Percentiles rank a stretch among this genome's conserved stretches.
These are phyloP conservation scores for Amphiura filiformis DNA, from an alignment of 35 echinoderm and acorn worm genomes.

Conservation along the genomic window DNA sequence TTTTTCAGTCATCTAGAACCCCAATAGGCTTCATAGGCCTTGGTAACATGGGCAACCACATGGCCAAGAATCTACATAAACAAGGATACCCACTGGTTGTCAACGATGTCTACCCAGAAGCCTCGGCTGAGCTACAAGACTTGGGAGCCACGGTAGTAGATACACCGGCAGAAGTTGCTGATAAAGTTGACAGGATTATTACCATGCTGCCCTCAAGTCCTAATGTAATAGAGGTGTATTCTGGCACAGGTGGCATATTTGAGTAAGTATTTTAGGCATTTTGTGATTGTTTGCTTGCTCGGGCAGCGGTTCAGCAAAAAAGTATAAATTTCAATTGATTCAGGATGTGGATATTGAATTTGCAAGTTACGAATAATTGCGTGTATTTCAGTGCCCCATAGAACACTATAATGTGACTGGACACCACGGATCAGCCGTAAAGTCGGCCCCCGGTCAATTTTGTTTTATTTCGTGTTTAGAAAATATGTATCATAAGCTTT, in stretches of 20 bases:
- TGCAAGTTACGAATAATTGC: no score
- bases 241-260: constrained; percentile 72
- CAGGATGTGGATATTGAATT: no score
- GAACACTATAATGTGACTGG: no score
- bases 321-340: no score
- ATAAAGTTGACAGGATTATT: constrained; percentile 82
- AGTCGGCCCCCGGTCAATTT: no score
- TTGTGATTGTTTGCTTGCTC: no score
- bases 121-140: constrained; percentile 66
- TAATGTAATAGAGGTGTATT: constrained; percentile 84
- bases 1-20: constrained; percentile 59
- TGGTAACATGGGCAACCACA: constrained; percentile 91
- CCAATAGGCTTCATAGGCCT: constrained; percentile 93
- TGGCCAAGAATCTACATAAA: constrained; percentile 91
- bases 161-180: constrained; percentile 82
- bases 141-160: constrained; percentile 76
- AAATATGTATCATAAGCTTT: no score
- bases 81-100: constrained; percentile 80
- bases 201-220: constrained; percentile 98
- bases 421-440: no score
- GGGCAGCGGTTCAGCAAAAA: no score
- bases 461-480: no score
- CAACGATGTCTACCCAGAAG: constrained; percentile 92
- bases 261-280: constrained; percentile 29
- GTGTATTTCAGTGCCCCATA: no score